Conservation (phyloP, 2,113 vertebrate species). For the Grantiella picta region DNA sequence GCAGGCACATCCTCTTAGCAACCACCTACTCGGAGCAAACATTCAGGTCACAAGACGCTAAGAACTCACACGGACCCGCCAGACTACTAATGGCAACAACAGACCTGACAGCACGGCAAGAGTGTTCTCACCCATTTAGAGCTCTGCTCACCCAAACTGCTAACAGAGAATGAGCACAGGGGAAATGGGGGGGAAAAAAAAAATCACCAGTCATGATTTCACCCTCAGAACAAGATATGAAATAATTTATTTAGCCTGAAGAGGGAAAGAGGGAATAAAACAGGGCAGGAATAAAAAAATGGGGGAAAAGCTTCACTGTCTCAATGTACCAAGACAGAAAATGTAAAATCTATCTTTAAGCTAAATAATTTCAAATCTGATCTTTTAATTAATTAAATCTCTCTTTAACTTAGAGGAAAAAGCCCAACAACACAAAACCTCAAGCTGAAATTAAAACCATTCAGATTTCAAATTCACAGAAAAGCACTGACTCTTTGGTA, state of each 20-base stretch:
- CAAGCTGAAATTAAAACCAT: neutral
- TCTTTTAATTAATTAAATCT: neutral
- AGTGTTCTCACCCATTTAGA: neutral
- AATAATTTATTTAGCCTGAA: neutral
- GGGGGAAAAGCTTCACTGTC: neutral
- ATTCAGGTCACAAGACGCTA: conserved; percentile 26
- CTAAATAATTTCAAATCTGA: neutral
- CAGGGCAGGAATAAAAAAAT: fast-evolving
- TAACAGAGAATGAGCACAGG: neutral
- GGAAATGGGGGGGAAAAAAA: neutral
- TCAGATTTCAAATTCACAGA: neutral
- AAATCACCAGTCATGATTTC: neutral
- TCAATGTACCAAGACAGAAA: neutral
- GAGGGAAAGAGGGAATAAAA: neutral
- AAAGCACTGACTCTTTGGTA: neutral
- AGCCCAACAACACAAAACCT: neutral
- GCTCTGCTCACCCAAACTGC: neutral
- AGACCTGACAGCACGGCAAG: neutral
- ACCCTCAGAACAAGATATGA: neutral
- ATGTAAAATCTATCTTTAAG: neutral
- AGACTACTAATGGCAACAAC: neutral
- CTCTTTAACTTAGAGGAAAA: neutral
- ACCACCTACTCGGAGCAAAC: conserved; percentile 10
- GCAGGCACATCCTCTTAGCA: conserved; percentile 17
- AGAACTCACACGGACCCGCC: neutral